Conservation (phyloP, 2,888 invertebrate species). For the Apotomis capreana region DNA sequence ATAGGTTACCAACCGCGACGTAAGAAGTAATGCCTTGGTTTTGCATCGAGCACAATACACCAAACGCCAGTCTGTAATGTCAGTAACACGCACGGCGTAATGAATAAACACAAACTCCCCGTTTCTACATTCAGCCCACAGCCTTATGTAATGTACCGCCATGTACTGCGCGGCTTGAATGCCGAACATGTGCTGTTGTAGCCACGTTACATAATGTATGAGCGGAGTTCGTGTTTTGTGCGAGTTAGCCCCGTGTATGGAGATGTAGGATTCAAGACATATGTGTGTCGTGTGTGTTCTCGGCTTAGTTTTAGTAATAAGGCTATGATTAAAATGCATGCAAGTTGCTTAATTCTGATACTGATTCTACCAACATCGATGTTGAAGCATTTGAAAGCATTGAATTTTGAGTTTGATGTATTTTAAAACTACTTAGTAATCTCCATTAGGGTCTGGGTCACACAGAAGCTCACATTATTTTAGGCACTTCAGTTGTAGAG, state of each 20-base stretch:
- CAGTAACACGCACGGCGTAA: not conserved
- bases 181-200: constrained; percentile 47
- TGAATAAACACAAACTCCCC: constrained; percentile 15
- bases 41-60: not conserved
- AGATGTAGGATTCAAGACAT: not conserved
- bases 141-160: constrained; percentile 27
- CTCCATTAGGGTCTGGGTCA: too few species aligned
- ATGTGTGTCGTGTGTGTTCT: not conserved
- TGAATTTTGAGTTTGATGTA: too few species aligned
- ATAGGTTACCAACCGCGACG: too few species aligned
- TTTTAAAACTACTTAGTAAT: too few species aligned
- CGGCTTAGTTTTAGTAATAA: not conserved
- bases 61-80: too few species aligned
- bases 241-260: constrained; percentile 10
- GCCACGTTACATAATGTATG: constrained; percentile 47
- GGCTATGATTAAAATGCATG: too few species aligned
- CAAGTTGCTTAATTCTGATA: too few species aligned
- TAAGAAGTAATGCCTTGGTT: too few species aligned
- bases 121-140: constrained; percentile 19
- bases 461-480: too few species aligned
- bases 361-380: too few species aligned
- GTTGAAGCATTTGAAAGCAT: too few species aligned
- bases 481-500: not conserved
- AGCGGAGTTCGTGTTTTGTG: constrained; percentile 35
- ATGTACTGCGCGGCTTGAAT: constrained; percentile 45